Evolutionary conservation across 1,140 invertebrate species (phyloP), one percentile per base, ranked within the genome.

Genomic region (Papilio glaucus): DNA sequence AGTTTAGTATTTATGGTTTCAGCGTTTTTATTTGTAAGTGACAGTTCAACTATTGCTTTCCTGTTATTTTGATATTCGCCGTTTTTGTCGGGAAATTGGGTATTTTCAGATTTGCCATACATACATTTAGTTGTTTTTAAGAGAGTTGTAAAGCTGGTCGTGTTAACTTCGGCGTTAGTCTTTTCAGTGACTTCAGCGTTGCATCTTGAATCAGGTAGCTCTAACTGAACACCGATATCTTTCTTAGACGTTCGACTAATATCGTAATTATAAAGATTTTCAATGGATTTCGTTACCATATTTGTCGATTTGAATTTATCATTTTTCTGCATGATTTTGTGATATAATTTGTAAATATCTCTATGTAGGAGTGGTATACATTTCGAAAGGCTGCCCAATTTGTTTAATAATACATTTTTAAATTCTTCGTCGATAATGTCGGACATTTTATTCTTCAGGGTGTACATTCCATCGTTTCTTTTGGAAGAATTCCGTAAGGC

Each of bases 401-500:
- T 87, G 73, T 90, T 83, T 15, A 92, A 69, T 8, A 92, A 39
- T 18, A 85, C 71, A 1, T 87, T 53, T 67, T 90, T 86, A 37
- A 87, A 90, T 62, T 83, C 80, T 39, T 90, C 88, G 63, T 90
- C 85, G 13, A 91, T 85, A 29, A 81, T 71, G 60, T 79, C 76
- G 7, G 83, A 81, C 4, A 75, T 57, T 13, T 72, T 83, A 57
- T 21, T 57, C 24, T 57, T 57, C 24, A 57, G 24, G 3, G 18
- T 24, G 24, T 24, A 5, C 10, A 26, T 5, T 24, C 24, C 49
- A 13, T 41, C 39, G 21, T 57, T 12, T 24, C 24, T 26, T 10
- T 57, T 4, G 12, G 1, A 4, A 18, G 18, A 49, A 12, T 24
- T 57, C 4, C 6, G 42, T 45, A 12, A 9, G 2, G 9, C 12